Evolutionary conservation across 2,797 vertebrate genomes (phyloP), one percentile per base, ranked within the genome.

Genomic region (Gymnodraco acuticeps): DNA sequence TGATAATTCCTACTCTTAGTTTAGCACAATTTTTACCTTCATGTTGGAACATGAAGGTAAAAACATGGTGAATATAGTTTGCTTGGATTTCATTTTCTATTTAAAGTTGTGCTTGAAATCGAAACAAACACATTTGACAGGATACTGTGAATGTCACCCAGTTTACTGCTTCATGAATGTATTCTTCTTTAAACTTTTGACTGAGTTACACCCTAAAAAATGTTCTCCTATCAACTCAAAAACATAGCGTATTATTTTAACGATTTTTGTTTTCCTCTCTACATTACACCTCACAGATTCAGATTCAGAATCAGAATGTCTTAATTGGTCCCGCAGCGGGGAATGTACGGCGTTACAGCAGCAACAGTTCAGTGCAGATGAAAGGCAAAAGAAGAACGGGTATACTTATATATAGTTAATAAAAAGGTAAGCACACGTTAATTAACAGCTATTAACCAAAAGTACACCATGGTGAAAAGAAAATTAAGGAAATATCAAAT

Each of bases 121-220:
- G 38, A 61, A 62, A 62, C 15, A 15, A 38, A 50, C 11, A 19
- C 38, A 16, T 72, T 72, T 47, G 23, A 41, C 31, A 31, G 38
- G 41, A 31, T 54, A 27, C 7, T 33, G 31, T 3, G 4, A 62
- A 46, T 46, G 63, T 47, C 41, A n/a, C 15, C 3, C n/a, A n/a
- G 15, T 48, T 50, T 17, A 51, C 15, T 2, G 9, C 2, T 52
- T 27, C 3, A 16, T 58, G 16, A n/a, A 46, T 51, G 17, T 43
- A 5, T 2, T 42, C 10, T 41, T 50, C 19, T 48, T 0, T 17
- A 8, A 33, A 53, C 20, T n/a, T 70, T 7, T 70, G 19, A 48
- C 45, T 59, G 31, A 42, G 23, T 5, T 14, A 3, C 42, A 23
- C 10, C 19, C 4, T 41, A 15, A 15, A 51, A 1, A 15, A 33